Percentiles rank a stretch among this genome's conserved stretches.
phyloP scores from a whole-genome alignment of 2,113 vertebrate genomes.

The Sapajus apella region DNA sequence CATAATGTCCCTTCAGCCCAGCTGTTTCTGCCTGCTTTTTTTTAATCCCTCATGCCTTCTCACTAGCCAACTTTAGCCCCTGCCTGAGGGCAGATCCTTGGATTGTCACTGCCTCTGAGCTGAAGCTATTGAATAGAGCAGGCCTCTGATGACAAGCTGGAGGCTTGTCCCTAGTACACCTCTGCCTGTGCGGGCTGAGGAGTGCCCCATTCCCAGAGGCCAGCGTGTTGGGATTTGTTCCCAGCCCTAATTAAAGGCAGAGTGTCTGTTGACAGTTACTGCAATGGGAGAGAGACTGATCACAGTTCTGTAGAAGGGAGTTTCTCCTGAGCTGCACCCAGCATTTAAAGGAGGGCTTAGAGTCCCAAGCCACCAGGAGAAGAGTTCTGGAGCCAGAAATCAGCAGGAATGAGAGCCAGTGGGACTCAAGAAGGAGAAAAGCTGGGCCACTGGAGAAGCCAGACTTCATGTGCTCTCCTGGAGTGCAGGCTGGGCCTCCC shows the following conservation, averaged over 20 bases:
- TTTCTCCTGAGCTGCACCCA: neutral
- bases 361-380: neutral
- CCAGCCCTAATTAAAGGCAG: neutral
- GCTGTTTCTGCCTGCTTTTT: neutral
- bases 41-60: neutral
- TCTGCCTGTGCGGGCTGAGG: neutral
- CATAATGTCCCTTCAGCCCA: neutral
- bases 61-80: neutral
- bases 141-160: neutral
- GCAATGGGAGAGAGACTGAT: neutral
- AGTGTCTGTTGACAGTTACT: neutral
- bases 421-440: neutral
- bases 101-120: neutral
- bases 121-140: neutral
- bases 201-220: neutral
- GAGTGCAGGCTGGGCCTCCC: neutral
- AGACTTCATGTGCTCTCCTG: neutral
- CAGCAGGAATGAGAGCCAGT: neutral
- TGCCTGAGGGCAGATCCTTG: neutral
- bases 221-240: neutral
- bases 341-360: neutral
- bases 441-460: neutral
- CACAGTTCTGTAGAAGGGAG: neutral
- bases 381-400: neutral
- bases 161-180: neutral